phyloP scores from a whole-genome alignment of 2,797 vertebrate genomes.

The Darevskia mixta region DNA sequence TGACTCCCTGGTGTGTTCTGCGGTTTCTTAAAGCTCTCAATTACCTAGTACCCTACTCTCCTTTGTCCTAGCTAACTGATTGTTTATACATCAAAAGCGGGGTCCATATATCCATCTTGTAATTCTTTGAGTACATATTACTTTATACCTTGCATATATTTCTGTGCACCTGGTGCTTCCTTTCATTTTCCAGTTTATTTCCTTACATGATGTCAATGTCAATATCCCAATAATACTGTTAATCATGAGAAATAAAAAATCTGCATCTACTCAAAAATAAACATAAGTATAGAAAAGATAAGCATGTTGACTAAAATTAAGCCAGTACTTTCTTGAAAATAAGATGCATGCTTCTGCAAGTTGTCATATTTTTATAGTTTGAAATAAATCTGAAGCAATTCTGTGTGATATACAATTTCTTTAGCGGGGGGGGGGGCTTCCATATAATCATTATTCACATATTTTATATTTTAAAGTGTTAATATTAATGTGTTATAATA shows the following conservation, averaged over 20 bases:
- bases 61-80: not conserved
- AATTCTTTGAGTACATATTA: not conserved
- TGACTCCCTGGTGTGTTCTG: not conserved
- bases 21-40: not conserved
- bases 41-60: constrained; percentile 8
- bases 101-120: not conserved
- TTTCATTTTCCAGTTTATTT: not conserved
- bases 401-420: not conserved
- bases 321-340: not conserved
- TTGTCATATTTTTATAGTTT: not conserved
- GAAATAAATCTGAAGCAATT: not conserved
- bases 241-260: constrained; percentile 1
- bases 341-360: not conserved
- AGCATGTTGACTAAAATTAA: not conserved
- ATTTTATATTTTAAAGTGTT: not conserved
- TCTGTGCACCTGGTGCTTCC: not conserved
- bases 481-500: not conserved
- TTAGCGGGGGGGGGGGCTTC: not conserved
- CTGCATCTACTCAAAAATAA: not conserved
- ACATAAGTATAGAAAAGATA: not conserved
- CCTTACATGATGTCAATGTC: not conserved
- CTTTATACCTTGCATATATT: not conserved
- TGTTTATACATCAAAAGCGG: not conserved
- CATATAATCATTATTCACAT: not conserved
- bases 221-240: not conserved